Conservation (phyloP, 2,113 vertebrate genomes). For the Brachirus orientalis region DNA sequence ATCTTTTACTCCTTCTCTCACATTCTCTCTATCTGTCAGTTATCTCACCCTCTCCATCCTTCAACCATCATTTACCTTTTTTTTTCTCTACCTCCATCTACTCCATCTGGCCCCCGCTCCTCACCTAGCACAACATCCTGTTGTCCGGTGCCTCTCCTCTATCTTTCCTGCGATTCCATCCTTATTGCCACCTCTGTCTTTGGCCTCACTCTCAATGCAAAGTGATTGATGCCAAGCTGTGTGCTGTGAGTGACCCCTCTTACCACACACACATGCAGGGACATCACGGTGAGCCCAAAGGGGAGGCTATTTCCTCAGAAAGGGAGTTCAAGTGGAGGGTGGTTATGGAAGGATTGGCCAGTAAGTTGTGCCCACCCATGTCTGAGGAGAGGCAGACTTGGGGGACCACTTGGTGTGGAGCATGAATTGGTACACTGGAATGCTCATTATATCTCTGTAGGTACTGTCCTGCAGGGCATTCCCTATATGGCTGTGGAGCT, state of each 20-base stretch:
- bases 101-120: constrained; percentile 62
- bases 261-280: constrained; percentile 40
- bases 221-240: constrained; percentile 68
- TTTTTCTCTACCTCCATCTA: constrained; percentile 48
- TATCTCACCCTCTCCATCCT: constrained; percentile 57
- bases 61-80: constrained; percentile 63
- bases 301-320: constrained; percentile 56
- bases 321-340: constrained; percentile 57
- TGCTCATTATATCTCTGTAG: constrained; percentile 84
- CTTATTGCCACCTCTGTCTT: constrained; percentile 55
- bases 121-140: constrained; percentile 53
- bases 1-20: constrained; percentile 52
- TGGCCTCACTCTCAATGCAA: constrained; percentile 46
- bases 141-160: constrained; percentile 42
- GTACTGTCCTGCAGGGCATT: constrained; percentile 81
- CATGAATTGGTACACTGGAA: constrained; percentile 78
- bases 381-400: constrained; percentile 70
- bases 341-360: constrained; percentile 45
- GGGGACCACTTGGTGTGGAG: constrained; percentile 73
- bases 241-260: constrained; percentile 69
- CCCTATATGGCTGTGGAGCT: constrained; percentile 78
- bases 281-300: constrained; percentile 56
- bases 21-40: constrained; percentile 63
- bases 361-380: constrained; percentile 76
- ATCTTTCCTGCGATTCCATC: constrained; percentile 62